Conservation (phyloP, 2,888 invertebrate genomes). For the Megastigmus dorsalis region DNA sequence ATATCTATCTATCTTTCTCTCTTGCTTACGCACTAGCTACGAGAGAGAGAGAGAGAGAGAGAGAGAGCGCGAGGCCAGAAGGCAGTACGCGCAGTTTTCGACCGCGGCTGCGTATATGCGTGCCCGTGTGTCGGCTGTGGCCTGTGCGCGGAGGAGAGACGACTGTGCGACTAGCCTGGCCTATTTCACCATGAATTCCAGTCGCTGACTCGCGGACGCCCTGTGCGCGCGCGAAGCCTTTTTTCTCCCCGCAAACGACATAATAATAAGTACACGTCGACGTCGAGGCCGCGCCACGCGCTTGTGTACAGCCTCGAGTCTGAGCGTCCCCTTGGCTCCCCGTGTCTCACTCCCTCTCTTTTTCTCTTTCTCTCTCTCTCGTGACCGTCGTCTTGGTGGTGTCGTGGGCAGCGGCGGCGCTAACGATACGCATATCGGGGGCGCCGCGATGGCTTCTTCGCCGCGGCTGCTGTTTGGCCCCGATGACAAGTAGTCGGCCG, state of each 20-base stretch:
- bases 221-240: too few relatives aligned
- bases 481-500: constrained; percentile 46
- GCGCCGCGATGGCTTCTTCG: constrained; percentile 29
- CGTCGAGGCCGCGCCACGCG: not conserved
- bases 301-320: not conserved
- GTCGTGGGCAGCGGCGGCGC: not conserved
- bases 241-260: too few relatives aligned
- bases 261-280: too few relatives aligned
- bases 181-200: constrained; percentile 60
- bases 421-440: not conserved
- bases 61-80: too few relatives aligned
- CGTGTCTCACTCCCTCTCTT: not conserved
- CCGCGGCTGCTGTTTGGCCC: constrained; percentile 32
- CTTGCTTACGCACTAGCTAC: too few relatives aligned
- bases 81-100: constrained; percentile 62
- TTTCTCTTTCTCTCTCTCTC: not conserved
- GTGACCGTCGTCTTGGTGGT: not conserved
- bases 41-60: too few relatives aligned
- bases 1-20: too few relatives aligned
- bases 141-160: not conserved
- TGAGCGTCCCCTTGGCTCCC: not conserved
- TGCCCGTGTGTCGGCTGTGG: constrained; percentile 37
- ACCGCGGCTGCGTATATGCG: not conserved
- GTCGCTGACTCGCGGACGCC: constrained; percentile 41
- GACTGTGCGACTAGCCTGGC: constrained; percentile 56